Base-by-base conservation (phyloP, 1,140 invertebrate species). In the Zaprionus africanus region DNA sequence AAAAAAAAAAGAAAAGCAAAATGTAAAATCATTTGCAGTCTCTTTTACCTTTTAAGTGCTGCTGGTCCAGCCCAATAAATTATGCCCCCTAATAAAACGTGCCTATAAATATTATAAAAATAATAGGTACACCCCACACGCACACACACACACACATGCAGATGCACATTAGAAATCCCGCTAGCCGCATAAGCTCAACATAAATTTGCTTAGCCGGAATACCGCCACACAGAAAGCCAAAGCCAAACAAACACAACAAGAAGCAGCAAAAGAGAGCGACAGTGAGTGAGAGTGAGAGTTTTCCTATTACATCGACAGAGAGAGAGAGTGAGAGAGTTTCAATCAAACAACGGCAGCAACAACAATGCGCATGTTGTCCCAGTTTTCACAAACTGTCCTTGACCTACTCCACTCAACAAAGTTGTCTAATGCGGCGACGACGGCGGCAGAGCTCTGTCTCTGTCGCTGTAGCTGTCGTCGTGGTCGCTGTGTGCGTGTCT, bases 301-400 rank as follows among this genome's bases (percentile, higher is more conserved):
- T 73, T 66, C 62, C 49, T 70, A 78, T 78, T 72, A 17, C 24
- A 62, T 17, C 17, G 13, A 5, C 12, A 66, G 51, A 56, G 64
- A 43, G 34, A 22, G 46, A 60, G 54, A 53, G 58, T 57, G 72
- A 65, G 81, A 88, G 81, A 88, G 78, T 84, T 81, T 70, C 70
- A 72, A 54, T 65, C 53, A 17, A 66, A 73, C 46, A 19, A 60
- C 51, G 56, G 17, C 31, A 51, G 78, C 85, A 90, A 90, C 85
- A 90, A 90, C 86, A 90, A 82, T 72, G 70, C 57, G 72, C 81
- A 73, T 92, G 78, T 79, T 92, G 91, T 91, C 91, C 91, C 91
- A 92, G 84, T 92, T 92, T 92, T 82, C 83, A 91, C 77, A 86
- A 79, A 88, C 90, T 92, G 91, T 92, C 91, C 91, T 92, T 92